Conservation (phyloP, 2,888 invertebrate genomes). For the Rhamnusium bicolor region DNA sequence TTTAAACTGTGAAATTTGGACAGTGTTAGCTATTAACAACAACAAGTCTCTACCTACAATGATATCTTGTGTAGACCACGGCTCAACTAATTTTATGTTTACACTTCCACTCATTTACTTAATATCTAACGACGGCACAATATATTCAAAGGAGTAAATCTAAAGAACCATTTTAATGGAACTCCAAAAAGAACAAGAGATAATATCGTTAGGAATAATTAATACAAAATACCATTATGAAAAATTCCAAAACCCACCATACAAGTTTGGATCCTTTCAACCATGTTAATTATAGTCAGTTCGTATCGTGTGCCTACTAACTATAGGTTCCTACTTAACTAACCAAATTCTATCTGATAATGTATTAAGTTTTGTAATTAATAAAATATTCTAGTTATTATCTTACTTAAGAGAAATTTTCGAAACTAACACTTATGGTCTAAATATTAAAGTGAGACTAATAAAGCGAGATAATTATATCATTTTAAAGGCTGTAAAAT, state of each 20-base stretch:
- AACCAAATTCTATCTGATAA: constrained; percentile 12
- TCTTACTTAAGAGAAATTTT: neutral
- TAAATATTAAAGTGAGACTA: neutral
- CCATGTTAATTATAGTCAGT: constrained; percentile 21
- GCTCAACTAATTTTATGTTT: neutral
- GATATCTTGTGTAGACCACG: neutral
- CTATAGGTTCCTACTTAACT: constrained; percentile 5
- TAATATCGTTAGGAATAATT: constrained; percentile 45
- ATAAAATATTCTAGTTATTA: neutral
- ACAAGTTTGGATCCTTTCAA: constrained; percentile 37
- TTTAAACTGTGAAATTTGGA: constrained; percentile 22
- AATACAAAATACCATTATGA: constrained; percentile 45
- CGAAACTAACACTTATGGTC: neutral
- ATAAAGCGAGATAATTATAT: neutral
- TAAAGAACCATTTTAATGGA: constrained; percentile 41
- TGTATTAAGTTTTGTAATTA: neutral
- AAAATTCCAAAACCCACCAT: constrained; percentile 46
- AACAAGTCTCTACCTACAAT: neutral
- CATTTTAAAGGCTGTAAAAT: neutral
- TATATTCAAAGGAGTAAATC: constrained; percentile 22
- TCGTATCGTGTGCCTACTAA: constrained; percentile 20
- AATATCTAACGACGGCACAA: constrained; percentile 10
- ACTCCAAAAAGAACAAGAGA: constrained; percentile 32
- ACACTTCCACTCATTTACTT: neutral
- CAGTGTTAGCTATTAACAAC: constrained; percentile 9